These are phyloP conservation scores for Hiodon tergisus DNA, from an alignment of 2,113 vertebrate genomes.

Conservation along the genomic window DNA sequence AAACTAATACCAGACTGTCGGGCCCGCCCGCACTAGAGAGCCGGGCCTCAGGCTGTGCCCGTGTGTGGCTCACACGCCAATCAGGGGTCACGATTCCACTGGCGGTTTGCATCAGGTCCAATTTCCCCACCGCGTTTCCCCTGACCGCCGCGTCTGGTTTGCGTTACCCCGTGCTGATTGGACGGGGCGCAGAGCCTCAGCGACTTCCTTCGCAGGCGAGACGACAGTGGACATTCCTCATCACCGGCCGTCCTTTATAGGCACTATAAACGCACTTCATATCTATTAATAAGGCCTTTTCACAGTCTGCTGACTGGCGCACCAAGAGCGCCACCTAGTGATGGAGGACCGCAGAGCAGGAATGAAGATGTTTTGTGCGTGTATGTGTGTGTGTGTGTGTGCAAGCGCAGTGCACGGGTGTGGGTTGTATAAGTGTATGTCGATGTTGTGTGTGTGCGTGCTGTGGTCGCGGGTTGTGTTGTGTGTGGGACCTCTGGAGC, in stretches of 20 bases:
- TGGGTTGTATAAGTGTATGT: too few species aligned
- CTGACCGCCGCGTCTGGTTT: conserved; percentile 95
- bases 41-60: conserved; percentile 80
- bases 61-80: conserved; percentile 92
- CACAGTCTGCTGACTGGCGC: too few species aligned
- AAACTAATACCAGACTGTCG: conserved; percentile 97
- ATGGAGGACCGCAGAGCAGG: too few species aligned
- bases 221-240: neutral
- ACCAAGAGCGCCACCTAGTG: too few species aligned
- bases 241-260: too few species aligned
- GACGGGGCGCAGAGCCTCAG: conserved; percentile 58
- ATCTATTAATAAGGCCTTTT: too few species aligned
- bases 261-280: too few species aligned
- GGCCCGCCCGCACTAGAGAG: conserved; percentile 67
- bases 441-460: too few species aligned
- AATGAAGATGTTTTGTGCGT: too few species aligned
- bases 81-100: conserved; percentile 99
- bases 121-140: conserved; percentile 99
- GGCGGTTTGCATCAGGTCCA: conserved; percentile 99
- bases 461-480: neutral
- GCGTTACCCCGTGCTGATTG: conserved; percentile 80
- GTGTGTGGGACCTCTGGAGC: neutral
- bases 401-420: too few species aligned
- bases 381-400: too few species aligned
- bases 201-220: conserved; percentile 46